Conservation (phyloP, 2,888 invertebrate species). For the Acanthopleura granulata region DNA sequence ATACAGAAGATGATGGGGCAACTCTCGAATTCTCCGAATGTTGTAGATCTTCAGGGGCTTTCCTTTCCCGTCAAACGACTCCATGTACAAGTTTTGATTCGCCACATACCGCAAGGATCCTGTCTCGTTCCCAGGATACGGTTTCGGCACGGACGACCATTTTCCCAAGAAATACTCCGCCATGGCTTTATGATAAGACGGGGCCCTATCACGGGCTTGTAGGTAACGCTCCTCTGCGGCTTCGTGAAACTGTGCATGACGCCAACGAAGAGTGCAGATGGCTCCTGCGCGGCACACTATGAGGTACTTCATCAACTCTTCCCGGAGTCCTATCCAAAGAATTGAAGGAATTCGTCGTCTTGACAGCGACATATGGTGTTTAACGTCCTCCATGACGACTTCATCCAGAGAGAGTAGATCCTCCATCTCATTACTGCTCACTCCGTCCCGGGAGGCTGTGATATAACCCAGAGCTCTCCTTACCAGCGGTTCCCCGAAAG, state of each 20-base stretch:
- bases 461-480: constrained; percentile 78
- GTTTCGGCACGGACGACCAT: constrained; percentile 57
- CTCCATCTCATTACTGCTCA: constrained; percentile 85
- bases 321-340: constrained; percentile 54
- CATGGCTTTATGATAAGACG: constrained; percentile 66
- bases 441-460: constrained; percentile 82
- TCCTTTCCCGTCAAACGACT: constrained; percentile 38
- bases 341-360: constrained; percentile 57
- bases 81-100: constrained; percentile 51
- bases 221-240: constrained; percentile 77
- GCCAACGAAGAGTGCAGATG: constrained; percentile 74
- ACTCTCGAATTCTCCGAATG: constrained; percentile 83
- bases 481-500: constrained; percentile 61
- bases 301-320: constrained; percentile 49
- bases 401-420: constrained; percentile 71
- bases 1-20: constrained; percentile 83
- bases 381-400: constrained; percentile 52
- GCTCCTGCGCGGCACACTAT: constrained; percentile 49
- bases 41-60: constrained; percentile 73
- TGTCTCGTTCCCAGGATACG: constrained; percentile 47
- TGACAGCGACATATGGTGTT: constrained; percentile 36
- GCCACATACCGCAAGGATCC: constrained; percentile 41
- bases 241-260: constrained; percentile 75
- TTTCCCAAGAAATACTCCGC: constrained; percentile 65
- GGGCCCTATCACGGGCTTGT: constrained; percentile 60